phyloP scores from a whole-genome alignment of 37 sponge, comb jelly and placozoan genomes.

The Amphimedon queenslandica region DNA sequence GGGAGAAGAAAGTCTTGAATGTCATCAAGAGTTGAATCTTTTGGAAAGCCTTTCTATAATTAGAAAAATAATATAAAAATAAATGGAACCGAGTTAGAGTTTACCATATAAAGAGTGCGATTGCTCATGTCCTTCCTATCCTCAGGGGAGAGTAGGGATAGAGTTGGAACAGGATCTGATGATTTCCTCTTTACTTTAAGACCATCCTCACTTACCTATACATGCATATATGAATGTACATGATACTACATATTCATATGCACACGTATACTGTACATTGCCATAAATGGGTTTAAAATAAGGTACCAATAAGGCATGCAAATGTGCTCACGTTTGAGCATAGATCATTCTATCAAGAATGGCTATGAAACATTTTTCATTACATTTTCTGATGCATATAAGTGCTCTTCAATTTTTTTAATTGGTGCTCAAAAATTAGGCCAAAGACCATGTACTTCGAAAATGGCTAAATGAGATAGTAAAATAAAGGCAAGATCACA shows the following conservation, averaged over 20 bases:
- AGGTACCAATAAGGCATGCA: too few relatives aligned
- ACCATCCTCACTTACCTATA: constrained; percentile 52
- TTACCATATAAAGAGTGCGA: constrained; percentile 71
- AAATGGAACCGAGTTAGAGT: background rate
- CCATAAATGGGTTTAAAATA: too few relatives aligned
- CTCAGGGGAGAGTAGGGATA: constrained; percentile 20
- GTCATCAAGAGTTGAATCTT: constrained; percentile 49
- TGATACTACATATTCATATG: too few relatives aligned
- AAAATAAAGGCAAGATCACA: background rate
- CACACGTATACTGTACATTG: too few relatives aligned
- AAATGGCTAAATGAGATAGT: too few relatives aligned
- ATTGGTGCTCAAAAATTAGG: too few relatives aligned
- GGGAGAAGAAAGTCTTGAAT: constrained; percentile 64
- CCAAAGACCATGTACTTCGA: too few relatives aligned
- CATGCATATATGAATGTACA: background rate
- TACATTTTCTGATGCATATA: too few relatives aligned
- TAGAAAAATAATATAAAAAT: background rate
- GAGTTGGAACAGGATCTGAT: constrained; percentile 18
- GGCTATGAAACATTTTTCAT: too few relatives aligned
- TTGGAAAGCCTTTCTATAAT: constrained; percentile 73
- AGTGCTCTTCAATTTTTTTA: too few relatives aligned
- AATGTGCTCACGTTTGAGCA: too few relatives aligned
- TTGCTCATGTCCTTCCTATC: constrained; percentile 31
- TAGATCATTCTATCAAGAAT: too few relatives aligned
- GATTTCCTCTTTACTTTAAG: constrained; percentile 38